Base-by-base conservation (phyloP, 2,888 invertebrate genomes). In the Pycnomerus fuliginosus region DNA sequence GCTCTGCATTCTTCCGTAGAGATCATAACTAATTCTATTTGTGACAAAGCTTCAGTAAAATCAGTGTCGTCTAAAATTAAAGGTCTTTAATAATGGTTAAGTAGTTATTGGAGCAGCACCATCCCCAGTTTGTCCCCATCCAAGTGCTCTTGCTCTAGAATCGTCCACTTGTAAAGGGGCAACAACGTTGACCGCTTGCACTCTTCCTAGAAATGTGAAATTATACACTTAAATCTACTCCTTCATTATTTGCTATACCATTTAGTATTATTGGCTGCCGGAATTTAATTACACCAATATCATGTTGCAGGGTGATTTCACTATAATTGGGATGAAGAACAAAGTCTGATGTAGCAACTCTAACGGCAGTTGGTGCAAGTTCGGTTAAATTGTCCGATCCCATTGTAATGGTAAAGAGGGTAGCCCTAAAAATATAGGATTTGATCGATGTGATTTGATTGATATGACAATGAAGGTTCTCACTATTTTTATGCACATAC, bases 61-160 rank as follows among this genome's bases (percentile, higher is more conserved):
- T 20, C 20, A 20, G 5, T 8, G 8, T n/a, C n/a, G n/a, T n/a
- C n/a, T n/a, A n/a, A n/a, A n/a, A n/a, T n/a, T n/a, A n/a, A n/a
- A n/a, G n/a, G n/a, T n/a, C n/a, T n/a, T n/a, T n/a, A n/a, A n/a
- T n/a, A n/a, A n/a, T n/a, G n/a, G n/a, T n/a, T n/a, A n/a, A n/a
- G n/a, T n/a, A n/a, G n/a, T n/a, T n/a, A n/a, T n/a, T n/a, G n/a
- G n/a, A n/a, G 4, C 17, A 3, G 27, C 27, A 40, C 41, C n/a
- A 12, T 41, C 41, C 25, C 28, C 28, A 4, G 22, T 28, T 27
- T 41, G 41, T 2, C 41, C 41, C 41, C 41, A 41, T 22, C 41
- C 41, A 33, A 34, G 13, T 14, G 13, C 39, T 16, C 22, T 29
- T 3, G 32, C 7, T 10, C 5, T 17, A 15, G 32, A 32, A 1